Evolutionary conservation across 2,888 invertebrate species (phyloP).

Genomic region (Cylloceria caligata): DNA sequence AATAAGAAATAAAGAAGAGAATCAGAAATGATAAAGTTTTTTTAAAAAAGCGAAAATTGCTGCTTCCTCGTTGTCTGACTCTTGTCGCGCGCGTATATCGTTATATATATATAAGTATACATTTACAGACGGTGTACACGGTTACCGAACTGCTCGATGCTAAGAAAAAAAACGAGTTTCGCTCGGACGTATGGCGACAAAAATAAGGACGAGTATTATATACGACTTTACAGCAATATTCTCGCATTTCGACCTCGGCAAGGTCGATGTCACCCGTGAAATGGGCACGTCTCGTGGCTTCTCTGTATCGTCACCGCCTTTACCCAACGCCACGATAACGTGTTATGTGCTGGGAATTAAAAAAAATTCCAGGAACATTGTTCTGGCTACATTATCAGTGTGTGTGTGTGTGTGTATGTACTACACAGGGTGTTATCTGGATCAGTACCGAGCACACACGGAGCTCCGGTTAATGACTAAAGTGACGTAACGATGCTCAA

Average conservation of each 20-base stretch:
- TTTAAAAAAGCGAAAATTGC: conserved; percentile 8
- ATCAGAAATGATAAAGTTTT: conserved; percentile 21
- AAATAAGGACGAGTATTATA: conserved; percentile 37
- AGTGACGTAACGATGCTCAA: not conserved
- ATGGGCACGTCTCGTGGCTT: conserved; percentile 56
- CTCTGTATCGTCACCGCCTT: not conserved
- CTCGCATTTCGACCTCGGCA: conserved; percentile 60
- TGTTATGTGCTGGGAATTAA: conserved; percentile 60
- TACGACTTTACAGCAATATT: conserved; percentile 46
- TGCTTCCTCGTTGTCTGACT: conserved; percentile 49
- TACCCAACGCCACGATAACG: conserved; percentile 42
- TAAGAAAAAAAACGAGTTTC: conserved; percentile 39
- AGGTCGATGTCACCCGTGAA: conserved; percentile 57
- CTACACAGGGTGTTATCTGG: not conserved
- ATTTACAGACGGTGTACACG: conserved; percentile 1
- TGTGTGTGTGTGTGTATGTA: conserved; percentile 1
- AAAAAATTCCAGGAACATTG: conserved; percentile 57
- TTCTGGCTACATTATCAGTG: conserved; percentile 1
- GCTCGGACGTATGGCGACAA: conserved; percentile 17
- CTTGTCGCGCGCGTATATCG: conserved; percentile 33
- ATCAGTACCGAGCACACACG: not conserved
- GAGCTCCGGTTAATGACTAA: not conserved
- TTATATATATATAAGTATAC: conserved; percentile 11
- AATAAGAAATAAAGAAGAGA: conserved; percentile 19
- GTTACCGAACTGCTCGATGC: conserved; percentile 30